phyloP scores from a whole-genome alignment of 2,888 invertebrate species.

The Clusia tigrina region DNA sequence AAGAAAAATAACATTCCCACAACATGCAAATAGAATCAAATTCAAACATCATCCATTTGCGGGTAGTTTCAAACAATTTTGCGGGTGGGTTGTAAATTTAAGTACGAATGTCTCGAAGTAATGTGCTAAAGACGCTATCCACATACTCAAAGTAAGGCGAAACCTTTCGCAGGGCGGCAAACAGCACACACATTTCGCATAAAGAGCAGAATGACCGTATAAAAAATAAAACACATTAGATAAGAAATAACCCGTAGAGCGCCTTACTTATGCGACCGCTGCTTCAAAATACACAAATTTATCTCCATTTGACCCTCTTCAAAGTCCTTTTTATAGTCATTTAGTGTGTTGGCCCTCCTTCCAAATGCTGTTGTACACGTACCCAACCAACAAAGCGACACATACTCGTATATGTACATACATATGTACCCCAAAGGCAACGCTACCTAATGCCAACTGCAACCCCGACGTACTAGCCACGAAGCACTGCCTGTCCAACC shows the following conservation, averaged over 20 bases:
- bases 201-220: slow-evolving; percentile 44
- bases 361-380: slow-evolving; percentile 57
- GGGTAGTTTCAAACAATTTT: slow-evolving; percentile 20
- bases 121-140: slow-evolving; percentile 44
- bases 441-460: slow-evolving; percentile 30
- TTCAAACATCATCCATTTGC: slow-evolving; percentile 35
- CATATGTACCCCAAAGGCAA: neutral
- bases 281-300: slow-evolving; percentile 56
- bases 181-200: slow-evolving; percentile 12
- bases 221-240: slow-evolving; percentile 57
- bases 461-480: slow-evolving; percentile 43
- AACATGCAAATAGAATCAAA: slow-evolving; percentile 22
- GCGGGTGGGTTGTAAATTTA: slow-evolving; percentile 15
- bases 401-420: neutral
- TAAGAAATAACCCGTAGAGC: slow-evolving; percentile 50
- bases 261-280: slow-evolving; percentile 32
- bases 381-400: slow-evolving; percentile 58
- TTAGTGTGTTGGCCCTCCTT: slow-evolving; percentile 58
- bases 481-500: slow-evolving; percentile 45
- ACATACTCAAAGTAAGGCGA: slow-evolving; percentile 31
- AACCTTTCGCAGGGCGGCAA: slow-evolving; percentile 12
- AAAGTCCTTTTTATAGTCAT: slow-evolving; percentile 64
- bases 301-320: slow-evolving; percentile 66
- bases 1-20: slow-evolving; percentile 6
- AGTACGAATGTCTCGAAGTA: slow-evolving; percentile 1